Evolutionary conservation across 2,888 invertebrate genomes (phyloP), one percentile per base, ranked within the genome.

Genomic region (Eristalis arbustorum): DNA sequence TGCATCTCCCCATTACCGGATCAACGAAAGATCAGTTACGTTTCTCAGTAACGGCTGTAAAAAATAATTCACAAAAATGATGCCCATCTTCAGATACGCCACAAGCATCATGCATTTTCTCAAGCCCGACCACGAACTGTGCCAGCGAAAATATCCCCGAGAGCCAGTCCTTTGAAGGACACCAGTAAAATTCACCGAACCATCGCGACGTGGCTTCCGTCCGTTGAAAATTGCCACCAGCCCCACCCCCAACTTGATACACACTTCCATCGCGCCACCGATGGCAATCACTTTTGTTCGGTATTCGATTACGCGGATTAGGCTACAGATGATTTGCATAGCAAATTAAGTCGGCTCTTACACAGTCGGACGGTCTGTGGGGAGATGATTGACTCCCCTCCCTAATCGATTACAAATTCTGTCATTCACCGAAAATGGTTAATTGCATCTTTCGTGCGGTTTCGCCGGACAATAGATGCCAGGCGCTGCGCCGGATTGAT

Each of bases 1-100:
- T 93, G 92, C 22, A 93, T 91, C 87, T 92, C 92, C n/a, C 92
- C 93, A 66, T 92, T 91, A 40, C 91, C 91, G 77, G 92, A n/a
- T n/a, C n/a, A n/a, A n/a, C n/a, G n/a, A n/a, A n/a, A n/a, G n/a
- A n/a, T n/a, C n/a, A n/a, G n/a, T n/a, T n/a, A n/a, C n/a, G n/a
- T n/a, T n/a, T n/a, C n/a, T n/a, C 31, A 31, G 6, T 28, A 4
- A 4, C 31, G 6, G 5, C 5, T 92, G n/a, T 18, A 49, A 49
- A 49, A 1, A n/a, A 5, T 4, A 49, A 18, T 1, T 6, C 1
- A 42, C 2, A 42, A 18, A 23, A 5, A 57, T 23, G 2, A 22
- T 23, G 0, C 57, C 23, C 57, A 88, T 88, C 88, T 66, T 85
- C 84, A 13, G 84, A 80, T 25, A 69, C 88, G 31, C 83, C 66